Evolutionary conservation across 2,888 invertebrate genomes (phyloP).

Genomic region (Acronicta psi): DNA sequence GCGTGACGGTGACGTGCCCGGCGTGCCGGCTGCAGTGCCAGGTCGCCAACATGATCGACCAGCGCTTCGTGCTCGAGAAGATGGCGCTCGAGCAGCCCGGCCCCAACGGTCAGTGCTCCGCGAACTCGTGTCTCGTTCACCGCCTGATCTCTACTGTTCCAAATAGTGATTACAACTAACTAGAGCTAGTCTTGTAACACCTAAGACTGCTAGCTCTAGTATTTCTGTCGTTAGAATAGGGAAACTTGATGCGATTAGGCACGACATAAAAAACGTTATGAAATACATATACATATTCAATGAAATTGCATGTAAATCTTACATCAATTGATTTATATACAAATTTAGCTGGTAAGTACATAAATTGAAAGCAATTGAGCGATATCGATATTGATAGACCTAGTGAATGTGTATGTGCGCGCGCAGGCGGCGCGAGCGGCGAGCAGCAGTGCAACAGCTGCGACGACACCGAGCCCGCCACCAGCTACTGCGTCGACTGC

Average conservation of each 20-base stretch:
- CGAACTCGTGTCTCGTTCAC: too few species aligned
- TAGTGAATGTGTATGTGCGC: conserved; percentile 27
- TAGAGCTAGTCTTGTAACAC: too few species aligned
- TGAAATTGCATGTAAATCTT: too few species aligned
- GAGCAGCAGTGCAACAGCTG: conserved; percentile 94
- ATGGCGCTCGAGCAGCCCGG: conserved; percentile 83
- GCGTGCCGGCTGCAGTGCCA: conserved; percentile 93
- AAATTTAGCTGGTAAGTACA: too few species aligned
- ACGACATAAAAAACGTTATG: too few species aligned
- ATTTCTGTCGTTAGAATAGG: too few species aligned
- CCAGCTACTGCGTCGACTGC: conserved; percentile 97
- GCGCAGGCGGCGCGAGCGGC: conserved; percentile 74
- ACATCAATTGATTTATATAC: too few species aligned
- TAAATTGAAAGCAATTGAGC: too few species aligned
- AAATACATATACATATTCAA: too few species aligned
- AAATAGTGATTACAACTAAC: too few species aligned
- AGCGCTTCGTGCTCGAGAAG: conserved; percentile 94
- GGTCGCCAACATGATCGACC: conserved; percentile 93
- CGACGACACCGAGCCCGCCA: conserved; percentile 94
- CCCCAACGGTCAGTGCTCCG: conserved; percentile 58
- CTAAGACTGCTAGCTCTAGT: too few species aligned
- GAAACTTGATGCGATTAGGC: too few species aligned
- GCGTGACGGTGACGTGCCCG: conserved; percentile 90
- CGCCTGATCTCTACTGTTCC: neutral
- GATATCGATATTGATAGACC: neutral